These are phyloP conservation scores for Meteorus sp. DNA, from an alignment of 1,140 invertebrate genomes.

Conservation along the genomic window DNA sequence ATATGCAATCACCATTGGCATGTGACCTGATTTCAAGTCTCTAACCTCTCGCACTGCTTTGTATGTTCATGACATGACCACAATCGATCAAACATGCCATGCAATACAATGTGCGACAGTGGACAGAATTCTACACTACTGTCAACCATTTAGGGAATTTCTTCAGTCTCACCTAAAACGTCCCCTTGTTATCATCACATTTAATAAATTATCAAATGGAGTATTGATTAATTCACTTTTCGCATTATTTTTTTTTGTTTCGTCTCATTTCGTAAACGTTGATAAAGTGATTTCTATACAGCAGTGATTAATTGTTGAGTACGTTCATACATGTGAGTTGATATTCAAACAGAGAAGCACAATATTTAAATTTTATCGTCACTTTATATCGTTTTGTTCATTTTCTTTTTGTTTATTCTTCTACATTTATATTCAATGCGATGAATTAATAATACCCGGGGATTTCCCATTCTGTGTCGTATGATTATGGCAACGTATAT, in stretches of 20 bases:
- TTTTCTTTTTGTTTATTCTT: not conserved
- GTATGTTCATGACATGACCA: conserved; percentile 8
- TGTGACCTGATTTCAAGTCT: conserved; percentile 19
- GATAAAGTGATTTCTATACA: not conserved
- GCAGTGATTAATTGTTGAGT: not conserved
- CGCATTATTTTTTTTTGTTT: not conserved
- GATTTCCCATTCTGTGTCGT: conserved; percentile 19
- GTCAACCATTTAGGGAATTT: conserved; percentile 20
- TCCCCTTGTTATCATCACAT: no score
- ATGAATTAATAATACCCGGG: not conserved
- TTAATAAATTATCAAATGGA: no score
- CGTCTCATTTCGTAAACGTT: not conserved
- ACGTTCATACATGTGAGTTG: conserved; percentile 2
- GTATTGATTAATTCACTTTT: no score
- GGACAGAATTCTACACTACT: conserved; percentile 21
- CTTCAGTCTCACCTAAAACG: conserved; percentile 11
- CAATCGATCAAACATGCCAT: conserved; percentile 24
- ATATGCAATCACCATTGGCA: not conserved
- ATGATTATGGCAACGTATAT: conserved; percentile 2
- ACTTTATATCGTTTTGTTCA: no score
- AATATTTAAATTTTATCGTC: no score
- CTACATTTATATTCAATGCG: not conserved
- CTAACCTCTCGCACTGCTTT: no score
- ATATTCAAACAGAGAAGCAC: no score
- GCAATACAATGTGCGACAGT: no score